Evolutionary conservation across 2,797 vertebrate species (phyloP), one percentile per base, ranked within the genome.

Genomic region (Scomberomorus guttatus): DNA sequence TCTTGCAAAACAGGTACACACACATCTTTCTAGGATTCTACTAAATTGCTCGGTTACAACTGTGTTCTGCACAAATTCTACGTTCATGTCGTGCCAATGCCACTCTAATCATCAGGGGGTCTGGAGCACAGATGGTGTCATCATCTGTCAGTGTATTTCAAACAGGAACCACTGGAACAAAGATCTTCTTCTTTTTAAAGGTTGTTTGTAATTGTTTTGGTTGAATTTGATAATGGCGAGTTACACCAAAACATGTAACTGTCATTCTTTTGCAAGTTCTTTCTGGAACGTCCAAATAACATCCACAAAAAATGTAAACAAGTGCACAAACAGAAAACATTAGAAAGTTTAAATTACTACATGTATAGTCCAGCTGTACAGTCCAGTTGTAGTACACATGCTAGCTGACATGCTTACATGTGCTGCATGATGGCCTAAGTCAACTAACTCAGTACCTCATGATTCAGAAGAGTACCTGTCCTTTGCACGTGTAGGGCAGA

Each of bases 1-100:
- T 78, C 52, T 29, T 68, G 57, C n/a, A 60, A 56, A 80, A 60
- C 60, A 80, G 15, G 24, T 29, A 50, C 61, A 62, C 56, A 71
- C 32, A 71, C 68, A 44, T 60, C 29, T 29, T 42, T 72, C 32
- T 20, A 8, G 58, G 51, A 57, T 42, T 57, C 52, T 3, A 39
- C 17, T 50, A 6, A 57, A 17, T 8, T 25, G 22, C 34, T 24
- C 42, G 55, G 51, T 2, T 44, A 14, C 13, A 52, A 74, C 25
- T 22, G 37, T 32, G 24, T 51, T 32, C n/a, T 51, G 37, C 22
- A 62, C 57, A 56, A 24, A 39, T 32, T 52, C 34, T 56, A 5
- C 37, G 2, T 56, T 46, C 15, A 46, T 18, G 46, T 20, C 6
- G 46, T 50, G 46, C 46, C 7, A 20, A n/a, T 32, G 46, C 37